Percentiles rank a stretch among this genome's conserved stretches.
phyloP scores from a whole-genome alignment of 2,113 vertebrate species.

The Mormoops blainvillei region DNA sequence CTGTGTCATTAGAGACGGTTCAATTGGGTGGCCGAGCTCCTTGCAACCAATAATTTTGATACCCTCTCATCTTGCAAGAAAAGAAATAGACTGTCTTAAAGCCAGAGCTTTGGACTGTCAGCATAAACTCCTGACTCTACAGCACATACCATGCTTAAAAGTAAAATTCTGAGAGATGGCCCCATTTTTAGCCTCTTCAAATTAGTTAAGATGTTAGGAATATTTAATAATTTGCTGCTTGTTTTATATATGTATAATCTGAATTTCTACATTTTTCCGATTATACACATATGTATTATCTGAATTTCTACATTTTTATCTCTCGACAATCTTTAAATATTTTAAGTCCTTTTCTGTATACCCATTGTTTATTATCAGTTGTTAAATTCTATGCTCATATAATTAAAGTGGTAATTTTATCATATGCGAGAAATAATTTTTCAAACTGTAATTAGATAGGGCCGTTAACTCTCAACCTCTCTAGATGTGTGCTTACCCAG shows the following conservation, averaged over 20 bases:
- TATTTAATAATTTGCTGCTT: background rate
- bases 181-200: background rate
- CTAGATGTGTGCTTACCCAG: background rate
- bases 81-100: background rate
- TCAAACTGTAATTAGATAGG: background rate
- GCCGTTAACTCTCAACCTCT: background rate
- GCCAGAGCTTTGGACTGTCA: background rate
- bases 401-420: background rate
- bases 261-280: background rate
- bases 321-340: background rate
- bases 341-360: background rate
- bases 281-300: too few species aligned
- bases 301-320: background rate
- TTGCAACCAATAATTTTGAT: background rate
- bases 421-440: background rate
- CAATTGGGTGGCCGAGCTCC: background rate
- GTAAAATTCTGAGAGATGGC: background rate
- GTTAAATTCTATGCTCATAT: background rate
- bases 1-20: background rate
- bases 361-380: background rate
- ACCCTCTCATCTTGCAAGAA: background rate
- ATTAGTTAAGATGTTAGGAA: background rate
- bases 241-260: background rate
- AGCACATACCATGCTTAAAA: background rate
- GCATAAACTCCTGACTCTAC: background rate